Base-by-base conservation (phyloP, 2,113 vertebrate species). In the Strix uralensis region DNA sequence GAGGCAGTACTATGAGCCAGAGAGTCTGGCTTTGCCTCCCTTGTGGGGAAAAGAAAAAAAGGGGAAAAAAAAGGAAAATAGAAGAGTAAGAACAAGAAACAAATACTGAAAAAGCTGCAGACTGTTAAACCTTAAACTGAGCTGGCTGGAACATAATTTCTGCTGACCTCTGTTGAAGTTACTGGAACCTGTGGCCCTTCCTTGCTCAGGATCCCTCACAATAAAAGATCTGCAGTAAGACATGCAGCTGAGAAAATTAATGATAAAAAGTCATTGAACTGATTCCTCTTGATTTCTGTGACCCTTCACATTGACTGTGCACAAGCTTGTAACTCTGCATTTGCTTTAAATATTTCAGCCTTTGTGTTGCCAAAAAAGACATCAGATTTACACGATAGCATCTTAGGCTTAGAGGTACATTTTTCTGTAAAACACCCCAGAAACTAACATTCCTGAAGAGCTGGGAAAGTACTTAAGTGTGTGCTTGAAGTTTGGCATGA, bases 41-140 rank as follows among this genome's bases (percentile, higher is more conserved):
- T 77, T 13, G 0, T 21, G 13, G 15, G 3, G 1, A 17, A 25
- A 15, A 12, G 10, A 18, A 32, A 26, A 18, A 15, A 6, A 1
- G 15, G 7, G 4, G 11, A 18, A 36, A 30, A 15, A n/a, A 15
- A 21, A 21, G 2, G 44, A 20, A 18, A 40, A 15, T 42, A 63
- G 47, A 55, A 25, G 8, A 42, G 7, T 2, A 2, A 30, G 17
- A 55, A 23, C 2, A 8, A 65, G 26, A 88, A 80, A 73, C 11
- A 9, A 81, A 81, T 58, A 27, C 18, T 86, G 5, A 40, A 34
- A 85, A 86, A 47, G 27, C 22, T 77, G 20, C 8, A 42, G 15
- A 17, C 5, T 20, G 4, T 36, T 85, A 81, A 69, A 67, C 2
- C 14, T 69, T 47, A 54, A 85, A 63, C 15, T n/a, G 15, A 61